Base-by-base conservation (phyloP, 2,888 invertebrate genomes). In the Troides aeacus region DNA sequence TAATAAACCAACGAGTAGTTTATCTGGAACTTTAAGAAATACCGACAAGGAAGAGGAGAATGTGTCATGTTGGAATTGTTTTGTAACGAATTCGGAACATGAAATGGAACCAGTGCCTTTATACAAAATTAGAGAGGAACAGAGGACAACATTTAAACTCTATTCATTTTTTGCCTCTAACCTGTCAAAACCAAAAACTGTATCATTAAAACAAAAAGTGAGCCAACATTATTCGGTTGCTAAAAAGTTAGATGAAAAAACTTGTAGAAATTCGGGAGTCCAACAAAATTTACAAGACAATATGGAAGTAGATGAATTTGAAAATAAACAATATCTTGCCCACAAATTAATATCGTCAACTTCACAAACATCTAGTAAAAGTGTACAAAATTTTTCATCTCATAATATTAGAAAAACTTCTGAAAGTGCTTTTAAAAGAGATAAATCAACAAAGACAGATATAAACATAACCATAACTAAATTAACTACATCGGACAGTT, bases 51-150 rank as follows among this genome's bases (percentile, higher is more conserved):
- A 77, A 59, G 77, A 79, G 57, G 78, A 71, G 62, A 87, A 87
- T 68, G 77, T 84, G 70, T 84, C 85, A 59, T 90, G 91, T 74
- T 90, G 89, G 89, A 89, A 89, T 78, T 91, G 91, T 81, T 84
- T 90, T 66, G 77, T 78, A 42, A 75, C 78, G 10, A 77, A 79
- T 50, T 71, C 69, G 68, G 81, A 84, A 53, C 73, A 73, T 59
- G 76, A 80, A 60, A 69, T 73, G 24, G 78, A 81, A 70, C 81
- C 85, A 58, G 72, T 83, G n/a, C 75, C 87, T 8, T 77, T 90
- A 66, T 75, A 82, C 2, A 82, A 83, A 77, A 79, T 91, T 56
- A 80, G 91, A 10, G 79, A 81, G 73, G 78, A 84, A 72, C 84
- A 85, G 23, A 82, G 89, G 66, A 74, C 83, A 60, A 87, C 86